phyloP scores from a whole-genome alignment of 2,113 vertebrate genomes.

The Oncorhynchus tshawytscha region DNA sequence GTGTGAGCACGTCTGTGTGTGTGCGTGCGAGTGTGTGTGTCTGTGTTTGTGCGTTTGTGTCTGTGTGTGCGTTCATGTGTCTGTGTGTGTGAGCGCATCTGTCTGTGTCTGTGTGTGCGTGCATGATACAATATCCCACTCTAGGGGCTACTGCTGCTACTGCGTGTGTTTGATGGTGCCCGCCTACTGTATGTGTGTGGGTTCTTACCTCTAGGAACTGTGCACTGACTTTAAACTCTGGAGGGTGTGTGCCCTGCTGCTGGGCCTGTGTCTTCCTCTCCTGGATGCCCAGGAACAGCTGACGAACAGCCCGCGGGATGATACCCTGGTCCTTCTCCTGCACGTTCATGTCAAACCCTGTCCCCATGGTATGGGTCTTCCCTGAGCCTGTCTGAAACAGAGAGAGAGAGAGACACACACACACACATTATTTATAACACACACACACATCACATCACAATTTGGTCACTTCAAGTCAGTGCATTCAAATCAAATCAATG shows the following conservation, averaged over 20 bases:
- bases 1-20: too few species aligned
- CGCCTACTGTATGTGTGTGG: neutral
- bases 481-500: too few species aligned
- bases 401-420: neutral
- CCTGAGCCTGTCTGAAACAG: slow-evolving; percentile 86
- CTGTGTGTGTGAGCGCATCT: too few species aligned
- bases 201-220: slow-evolving; percentile 93
- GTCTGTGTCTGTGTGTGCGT: too few species aligned
- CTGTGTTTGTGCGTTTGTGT: too few species aligned
- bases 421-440: neutral
- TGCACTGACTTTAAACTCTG: slow-evolving; percentile 97
- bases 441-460: neutral
- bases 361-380: slow-evolving; percentile 97
- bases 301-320: slow-evolving; percentile 88
- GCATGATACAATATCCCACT: too few species aligned
- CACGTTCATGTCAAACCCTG: slow-evolving; percentile 83
- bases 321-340: slow-evolving; percentile 85
- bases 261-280: slow-evolving; percentile 71
- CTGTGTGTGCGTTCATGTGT: too few species aligned
- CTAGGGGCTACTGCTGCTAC: too few species aligned
- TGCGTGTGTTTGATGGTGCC: too few species aligned
- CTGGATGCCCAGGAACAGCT: slow-evolving; percentile 89
- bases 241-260: slow-evolving; percentile 69
- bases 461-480: too few species aligned
- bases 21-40: too few species aligned